Evolutionary conservation across 2,888 invertebrate species (phyloP), one percentile per base, ranked within the genome.

Genomic region (Proisotoma minuta): DNA sequence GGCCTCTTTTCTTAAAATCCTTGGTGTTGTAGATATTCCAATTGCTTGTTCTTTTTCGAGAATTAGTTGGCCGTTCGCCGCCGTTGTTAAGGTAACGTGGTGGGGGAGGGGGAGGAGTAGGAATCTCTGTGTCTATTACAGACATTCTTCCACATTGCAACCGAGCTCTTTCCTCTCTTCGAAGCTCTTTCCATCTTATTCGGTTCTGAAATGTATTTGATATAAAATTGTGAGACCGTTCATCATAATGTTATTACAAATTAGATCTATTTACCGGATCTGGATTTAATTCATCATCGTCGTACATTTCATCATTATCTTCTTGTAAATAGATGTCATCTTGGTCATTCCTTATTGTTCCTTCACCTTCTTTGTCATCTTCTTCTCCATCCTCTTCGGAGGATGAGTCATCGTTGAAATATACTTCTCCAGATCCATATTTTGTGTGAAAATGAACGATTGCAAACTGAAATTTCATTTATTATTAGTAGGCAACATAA

Each of bases 361-460:
- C 8, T 22, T 53, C 54, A n/a, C 56, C 54, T 23, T 59, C 63
- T 20, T 56, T 23, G 29, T 59, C 67, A 20, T 66, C 69, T 18
- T 59, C 29, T 3, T 72, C 72, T 70, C 74, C 74, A 64, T 79
- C 79, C 47, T 81, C 80, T 48, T 84, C 84, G 2, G 84, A 83
- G 69, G 80, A 84, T 71, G 81, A 79, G 72, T 87, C 86, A 0
- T 84, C 81, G 63, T 84, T 84, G 76, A 87, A 87, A 77, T 87
- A 87, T 74, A 86, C 85, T 76, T 89, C 89, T 0, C 89, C 89
- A 3, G 86, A 88, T 24, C 89, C 89, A 71, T 87, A 85, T 78
- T 89, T 90, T n/a, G 89, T 89, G 77, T 87, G 89, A 76, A 87
- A 88, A 76, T 90, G 89, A 1, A 90, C 89, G n/a, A 88, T 84